phyloP scores from a whole-genome alignment of 1,140 invertebrate genomes.

The Anastrepha ludens region DNA sequence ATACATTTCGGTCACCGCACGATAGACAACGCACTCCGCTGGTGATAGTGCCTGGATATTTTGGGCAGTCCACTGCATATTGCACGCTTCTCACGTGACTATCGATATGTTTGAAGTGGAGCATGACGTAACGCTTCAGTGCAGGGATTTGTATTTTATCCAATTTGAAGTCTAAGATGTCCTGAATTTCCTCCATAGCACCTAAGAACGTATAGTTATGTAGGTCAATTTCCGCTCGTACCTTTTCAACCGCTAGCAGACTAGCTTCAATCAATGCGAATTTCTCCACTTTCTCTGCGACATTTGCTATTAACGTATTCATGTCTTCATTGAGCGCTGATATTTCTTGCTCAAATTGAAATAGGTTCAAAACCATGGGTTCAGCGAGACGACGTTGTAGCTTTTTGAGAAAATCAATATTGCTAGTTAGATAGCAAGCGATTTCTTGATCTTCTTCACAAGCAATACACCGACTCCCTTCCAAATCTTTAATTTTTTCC shows the following conservation, averaged over 20 bases:
- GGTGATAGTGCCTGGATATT: slow-evolving; percentile 64
- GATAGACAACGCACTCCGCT: slow-evolving; percentile 55
- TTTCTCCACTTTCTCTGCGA: slow-evolving; percentile 60
- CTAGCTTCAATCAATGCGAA: slow-evolving; percentile 66
- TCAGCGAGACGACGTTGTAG: slow-evolving; percentile 63
- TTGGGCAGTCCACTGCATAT: slow-evolving; percentile 62
- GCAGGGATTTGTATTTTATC: slow-evolving; percentile 71
- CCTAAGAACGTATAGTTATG: slow-evolving; percentile 65
- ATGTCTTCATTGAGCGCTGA: slow-evolving; percentile 61
- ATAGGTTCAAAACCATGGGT: slow-evolving; percentile 62
- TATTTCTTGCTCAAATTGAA: slow-evolving; percentile 59
- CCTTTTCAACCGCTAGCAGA: slow-evolving; percentile 65
- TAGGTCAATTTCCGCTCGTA: slow-evolving; percentile 61
- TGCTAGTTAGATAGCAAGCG: slow-evolving; percentile 63
- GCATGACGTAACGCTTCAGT: slow-evolving; percentile 68
- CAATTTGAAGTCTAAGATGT: slow-evolving; percentile 71
- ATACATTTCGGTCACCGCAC: neutral
- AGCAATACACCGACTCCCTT: slow-evolving; percentile 67
- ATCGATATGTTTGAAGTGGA: slow-evolving; percentile 66
- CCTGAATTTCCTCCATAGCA: slow-evolving; percentile 71
- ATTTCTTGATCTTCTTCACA: slow-evolving; percentile 67
- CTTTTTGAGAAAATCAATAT: slow-evolving; percentile 68
- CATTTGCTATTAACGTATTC: slow-evolving; percentile 58
- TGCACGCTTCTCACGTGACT: slow-evolving; percentile 59
- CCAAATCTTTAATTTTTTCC: slow-evolving; percentile 62